Conservation (phyloP, 2,797 vertebrate genomes). For the Danio tinwini region DNA sequence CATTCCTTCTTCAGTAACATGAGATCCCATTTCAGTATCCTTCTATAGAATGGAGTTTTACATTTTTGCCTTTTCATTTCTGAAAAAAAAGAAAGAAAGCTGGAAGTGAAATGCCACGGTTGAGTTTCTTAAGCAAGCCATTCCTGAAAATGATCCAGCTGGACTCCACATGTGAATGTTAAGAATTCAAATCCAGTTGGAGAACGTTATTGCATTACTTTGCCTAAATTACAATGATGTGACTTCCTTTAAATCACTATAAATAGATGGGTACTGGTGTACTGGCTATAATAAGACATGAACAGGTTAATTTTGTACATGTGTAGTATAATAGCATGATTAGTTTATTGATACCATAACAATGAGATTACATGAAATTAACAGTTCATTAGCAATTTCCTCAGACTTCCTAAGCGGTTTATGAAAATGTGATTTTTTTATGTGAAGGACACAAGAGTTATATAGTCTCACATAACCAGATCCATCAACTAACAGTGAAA, state of each 20-base stretch:
- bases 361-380: no score
- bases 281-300: no score
- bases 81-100: background rate
- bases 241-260: background rate
- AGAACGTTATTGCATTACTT: constrained; percentile 2
- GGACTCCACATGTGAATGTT: background rate
- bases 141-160: background rate
- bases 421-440: no score
- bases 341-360: no score
- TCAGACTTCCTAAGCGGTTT: no score
- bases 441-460: no score
- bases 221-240: constrained; percentile 9
- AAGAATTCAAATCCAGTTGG: background rate
- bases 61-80: background rate
- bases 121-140: background rate
- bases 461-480: no score
- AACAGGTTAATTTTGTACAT: no score
- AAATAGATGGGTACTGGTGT: background rate
- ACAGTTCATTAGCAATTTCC: no score
- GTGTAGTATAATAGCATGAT: no score
- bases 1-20: constrained; percentile 57
- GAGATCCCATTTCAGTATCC: constrained; percentile 50
- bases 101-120: background rate
- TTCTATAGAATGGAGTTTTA: background rate
- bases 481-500: no score